Percentiles rank a stretch among this genome's conserved stretches.
Conservation (phyloP, 2,888 invertebrate species). For the Philopedon plagiatum region DNA sequence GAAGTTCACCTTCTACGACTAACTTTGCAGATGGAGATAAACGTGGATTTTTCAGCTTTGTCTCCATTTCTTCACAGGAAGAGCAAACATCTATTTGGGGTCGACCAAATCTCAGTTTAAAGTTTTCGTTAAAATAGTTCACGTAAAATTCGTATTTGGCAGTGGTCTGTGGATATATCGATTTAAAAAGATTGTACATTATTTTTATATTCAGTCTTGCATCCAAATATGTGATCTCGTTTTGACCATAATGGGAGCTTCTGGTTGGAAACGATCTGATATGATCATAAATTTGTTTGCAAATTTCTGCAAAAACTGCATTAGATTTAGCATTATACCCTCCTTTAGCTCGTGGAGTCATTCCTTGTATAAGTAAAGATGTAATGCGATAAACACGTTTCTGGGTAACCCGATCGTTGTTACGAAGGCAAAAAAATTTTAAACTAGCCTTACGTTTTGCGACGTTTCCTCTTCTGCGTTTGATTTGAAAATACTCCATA, state of each 20-base stretch:
- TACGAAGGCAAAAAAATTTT: background rate
- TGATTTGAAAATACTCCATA: background rate
- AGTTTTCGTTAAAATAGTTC: conserved; percentile 8
- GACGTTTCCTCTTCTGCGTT: background rate
- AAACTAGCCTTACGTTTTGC: conserved; percentile 3
- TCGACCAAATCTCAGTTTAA: conserved; percentile 50
- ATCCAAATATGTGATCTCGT: conserved; percentile 51
- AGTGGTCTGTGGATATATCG: conserved; percentile 45
- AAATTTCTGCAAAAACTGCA: background rate
- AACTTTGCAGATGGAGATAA: conserved; percentile 50
- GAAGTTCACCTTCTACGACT: conserved; percentile 47
- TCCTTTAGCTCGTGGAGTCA: conserved; percentile 16
- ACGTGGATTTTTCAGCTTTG: conserved; percentile 48
- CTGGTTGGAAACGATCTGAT: background rate
- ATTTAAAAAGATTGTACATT: conserved; percentile 54
- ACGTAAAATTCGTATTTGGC: conserved; percentile 41
- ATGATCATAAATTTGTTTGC: background rate
- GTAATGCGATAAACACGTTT: conserved; percentile 4
- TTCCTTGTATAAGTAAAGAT: background rate
- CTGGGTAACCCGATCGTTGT: background rate
- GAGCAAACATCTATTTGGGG: conserved; percentile 54
- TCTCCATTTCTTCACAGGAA: conserved; percentile 51
- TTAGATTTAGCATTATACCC: background rate
- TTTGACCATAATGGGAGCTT: conserved; percentile 34
- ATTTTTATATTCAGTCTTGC: conserved; percentile 53